A percentile compares a stretch with the other conserved stretches of the same genome.
Evolutionary conservation across 1,140 invertebrate genomes (phyloP).

Genomic region (Cydia fagiglandana): DNA sequence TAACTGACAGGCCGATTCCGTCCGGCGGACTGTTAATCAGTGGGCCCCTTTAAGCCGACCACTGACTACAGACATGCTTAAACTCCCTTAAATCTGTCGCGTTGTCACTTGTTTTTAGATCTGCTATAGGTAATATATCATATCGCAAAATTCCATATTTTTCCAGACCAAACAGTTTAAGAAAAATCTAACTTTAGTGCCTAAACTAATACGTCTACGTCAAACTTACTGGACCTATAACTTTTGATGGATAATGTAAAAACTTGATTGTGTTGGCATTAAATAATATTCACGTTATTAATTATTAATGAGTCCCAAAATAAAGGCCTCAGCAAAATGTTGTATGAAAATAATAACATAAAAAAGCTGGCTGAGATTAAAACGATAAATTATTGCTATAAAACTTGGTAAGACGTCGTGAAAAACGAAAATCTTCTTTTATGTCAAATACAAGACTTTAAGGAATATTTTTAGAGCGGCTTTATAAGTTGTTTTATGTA

Average conservation of each 20-base stretch:
- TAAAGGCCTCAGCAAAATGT: neutral
- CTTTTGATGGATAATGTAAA: conserved; percentile 13
- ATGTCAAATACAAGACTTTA: neutral
- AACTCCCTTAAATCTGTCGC: no score
- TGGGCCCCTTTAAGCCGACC: no score
- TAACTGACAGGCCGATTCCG: no score
- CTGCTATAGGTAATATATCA: no score
- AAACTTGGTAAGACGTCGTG: neutral
- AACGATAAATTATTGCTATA: neutral
- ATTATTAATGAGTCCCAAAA: neutral
- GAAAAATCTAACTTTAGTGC: neutral
- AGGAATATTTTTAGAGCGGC: neutral
- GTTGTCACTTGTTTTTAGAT: no score
- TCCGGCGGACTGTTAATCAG: no score
- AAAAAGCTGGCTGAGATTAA: conserved; percentile 1
- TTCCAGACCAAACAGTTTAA: neutral
- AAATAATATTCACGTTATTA: neutral
- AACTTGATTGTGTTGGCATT: neutral
- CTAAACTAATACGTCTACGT: neutral
- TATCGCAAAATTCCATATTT: neutral
- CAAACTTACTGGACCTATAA: conserved; percentile 2
- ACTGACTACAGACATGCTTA: no score
- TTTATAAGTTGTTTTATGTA: neutral
- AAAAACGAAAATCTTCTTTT: neutral
- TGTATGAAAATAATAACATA: conserved; percentile 8